These are phyloP conservation scores for Diachasmimorpha longicaudata DNA, from an alignment of 1,140 invertebrate genomes.

Conservation along the genomic window DNA sequence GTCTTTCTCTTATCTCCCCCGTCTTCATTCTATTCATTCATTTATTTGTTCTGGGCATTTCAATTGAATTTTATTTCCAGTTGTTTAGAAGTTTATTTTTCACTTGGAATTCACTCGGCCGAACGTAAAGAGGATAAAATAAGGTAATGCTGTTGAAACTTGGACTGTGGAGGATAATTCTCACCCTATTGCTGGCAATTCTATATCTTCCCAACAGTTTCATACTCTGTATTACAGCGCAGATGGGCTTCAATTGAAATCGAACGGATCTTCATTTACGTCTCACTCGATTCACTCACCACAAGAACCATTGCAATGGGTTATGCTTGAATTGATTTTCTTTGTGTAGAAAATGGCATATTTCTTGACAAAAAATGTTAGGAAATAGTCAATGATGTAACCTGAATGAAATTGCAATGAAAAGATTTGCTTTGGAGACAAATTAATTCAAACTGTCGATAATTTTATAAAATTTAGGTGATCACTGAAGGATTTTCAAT, in stretches of 20 bases:
- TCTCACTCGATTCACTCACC: neutral
- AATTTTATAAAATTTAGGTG: too few relatives aligned
- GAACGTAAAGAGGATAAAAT: neutral
- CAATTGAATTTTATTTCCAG: neutral
- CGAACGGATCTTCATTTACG: neutral
- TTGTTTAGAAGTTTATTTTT: neutral
- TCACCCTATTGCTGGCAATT: neutral
- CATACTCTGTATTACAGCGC: neutral
- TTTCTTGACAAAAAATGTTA: too few relatives aligned
- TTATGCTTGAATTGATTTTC: neutral
- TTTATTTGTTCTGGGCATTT: neutral
- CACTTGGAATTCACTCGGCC: neutral
- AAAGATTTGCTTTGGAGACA: too few relatives aligned
- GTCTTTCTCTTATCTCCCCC: neutral
- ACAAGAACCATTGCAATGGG: neutral
- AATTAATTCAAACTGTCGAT: too few relatives aligned
- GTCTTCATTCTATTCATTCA: neutral
- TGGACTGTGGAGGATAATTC: neutral
- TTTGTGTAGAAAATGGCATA: neutral
- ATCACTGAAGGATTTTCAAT: too few relatives aligned
- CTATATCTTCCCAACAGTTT: neutral
- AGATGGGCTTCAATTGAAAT: neutral
- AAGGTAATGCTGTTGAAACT: neutral
- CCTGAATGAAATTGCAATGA: too few relatives aligned
- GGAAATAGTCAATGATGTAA: too few relatives aligned